Conservation (phyloP, 2,113 vertebrate species). For the Calyptomena viridis region DNA sequence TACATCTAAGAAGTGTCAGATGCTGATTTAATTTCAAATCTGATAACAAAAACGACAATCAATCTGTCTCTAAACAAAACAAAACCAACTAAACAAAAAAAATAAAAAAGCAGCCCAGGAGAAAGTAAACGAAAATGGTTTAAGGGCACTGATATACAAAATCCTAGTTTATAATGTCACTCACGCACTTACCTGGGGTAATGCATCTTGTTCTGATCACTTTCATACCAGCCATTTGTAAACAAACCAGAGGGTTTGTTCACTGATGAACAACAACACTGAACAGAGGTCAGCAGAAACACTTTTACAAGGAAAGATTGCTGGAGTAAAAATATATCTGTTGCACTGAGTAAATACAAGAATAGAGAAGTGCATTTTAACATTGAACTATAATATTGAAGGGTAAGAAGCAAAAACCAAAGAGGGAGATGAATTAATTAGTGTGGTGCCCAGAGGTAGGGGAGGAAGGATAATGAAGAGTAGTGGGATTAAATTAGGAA, state of each 20-base stretch:
- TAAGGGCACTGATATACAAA: not conserved
- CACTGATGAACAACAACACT: slow-evolving; percentile 6
- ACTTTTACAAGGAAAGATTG: slow-evolving; percentile 7
- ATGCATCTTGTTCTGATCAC: slow-evolving; percentile 4
- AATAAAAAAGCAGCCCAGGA: not conserved
- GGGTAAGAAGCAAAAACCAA: slow-evolving; percentile 32
- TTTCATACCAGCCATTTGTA: not conserved
- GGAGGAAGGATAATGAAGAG: slow-evolving; percentile 52
- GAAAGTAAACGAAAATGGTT: not conserved
- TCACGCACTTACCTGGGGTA: not conserved
- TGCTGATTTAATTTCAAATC: not conserved
- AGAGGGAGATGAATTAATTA: slow-evolving; percentile 63
- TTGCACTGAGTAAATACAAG: slow-evolving; percentile 9
- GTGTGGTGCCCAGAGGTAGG: slow-evolving; percentile 21
- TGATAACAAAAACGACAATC: not conserved
- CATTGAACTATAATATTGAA: slow-evolving; percentile 57
- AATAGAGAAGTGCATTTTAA: slow-evolving; percentile 11
- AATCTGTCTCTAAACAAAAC: not conserved
- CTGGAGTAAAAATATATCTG: not conserved
- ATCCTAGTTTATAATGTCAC: not conserved
- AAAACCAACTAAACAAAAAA: not conserved
- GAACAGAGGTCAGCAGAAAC: slow-evolving; percentile 29
- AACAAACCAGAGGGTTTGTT: slow-evolving; percentile 14
- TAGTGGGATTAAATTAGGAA: slow-evolving; percentile 66
- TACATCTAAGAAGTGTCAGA: not conserved